These are phyloP conservation scores for Zootermopsis nevadensis DNA, from an alignment of 2,888 invertebrate species.

Conservation along the genomic window DNA sequence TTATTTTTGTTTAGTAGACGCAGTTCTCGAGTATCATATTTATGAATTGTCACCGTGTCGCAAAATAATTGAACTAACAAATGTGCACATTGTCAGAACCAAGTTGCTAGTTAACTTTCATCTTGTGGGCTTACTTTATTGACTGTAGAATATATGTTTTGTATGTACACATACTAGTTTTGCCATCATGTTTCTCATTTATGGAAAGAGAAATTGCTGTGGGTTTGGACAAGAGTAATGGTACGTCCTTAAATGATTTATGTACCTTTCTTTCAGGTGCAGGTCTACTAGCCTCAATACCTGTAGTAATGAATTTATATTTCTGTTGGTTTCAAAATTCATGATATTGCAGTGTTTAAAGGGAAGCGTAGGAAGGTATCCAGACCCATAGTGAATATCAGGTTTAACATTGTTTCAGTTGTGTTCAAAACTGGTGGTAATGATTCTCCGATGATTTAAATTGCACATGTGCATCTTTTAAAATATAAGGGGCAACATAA, in stretches of 20 bases:
- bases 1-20: constrained; percentile 20
- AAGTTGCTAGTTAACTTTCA: not conserved
- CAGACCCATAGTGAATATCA: constrained; percentile 15
- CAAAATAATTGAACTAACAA: not conserved
- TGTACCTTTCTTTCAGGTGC: not conserved
- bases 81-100: constrained; percentile 11
- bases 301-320: not conserved
- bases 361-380: not conserved
- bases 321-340: not conserved
- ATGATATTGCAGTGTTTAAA: not conserved
- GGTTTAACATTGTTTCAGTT: not conserved
- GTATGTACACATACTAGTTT: constrained; percentile 16
- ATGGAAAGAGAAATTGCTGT: constrained; percentile 12
- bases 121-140: constrained; percentile 4
- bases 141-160: constrained; percentile 15
- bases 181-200: constrained; percentile 1
- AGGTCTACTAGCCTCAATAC: not conserved
- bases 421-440: constrained; percentile 19
- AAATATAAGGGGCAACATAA: constrained; percentile 12
- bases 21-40: constrained; percentile 11
- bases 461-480: not conserved
- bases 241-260: not conserved
- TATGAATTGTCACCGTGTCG: constrained; percentile 2
- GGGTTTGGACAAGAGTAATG: constrained; percentile 15
- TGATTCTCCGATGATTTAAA: not conserved